Percentiles rank a stretch among this genome's conserved stretches.
phyloP scores from a whole-genome alignment of 23 tunicate genomes.

The Halocynthia roretzi region DNA sequence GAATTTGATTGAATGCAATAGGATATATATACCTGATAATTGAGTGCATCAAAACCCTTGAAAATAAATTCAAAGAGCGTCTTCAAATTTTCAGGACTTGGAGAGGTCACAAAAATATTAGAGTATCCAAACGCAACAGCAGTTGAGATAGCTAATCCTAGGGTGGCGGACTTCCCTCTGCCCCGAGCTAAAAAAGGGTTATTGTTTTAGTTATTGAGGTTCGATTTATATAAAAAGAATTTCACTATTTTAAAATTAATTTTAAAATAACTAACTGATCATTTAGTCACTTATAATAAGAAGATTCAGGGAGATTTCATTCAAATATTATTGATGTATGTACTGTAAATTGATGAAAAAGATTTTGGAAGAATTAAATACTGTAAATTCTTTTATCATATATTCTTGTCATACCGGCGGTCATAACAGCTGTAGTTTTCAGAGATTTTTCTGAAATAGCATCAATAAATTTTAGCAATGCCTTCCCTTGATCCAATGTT shows the following conservation, averaged over 20 bases:
- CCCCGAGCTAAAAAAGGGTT: slow-evolving; percentile 59
- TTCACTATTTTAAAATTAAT: too few relatives aligned
- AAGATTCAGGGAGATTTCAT: not conserved
- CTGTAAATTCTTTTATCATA: too few relatives aligned
- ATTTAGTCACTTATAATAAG: too few relatives aligned
- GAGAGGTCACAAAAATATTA: slow-evolving; percentile 90
- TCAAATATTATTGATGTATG: not conserved
- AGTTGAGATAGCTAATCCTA: slow-evolving; percentile 77
- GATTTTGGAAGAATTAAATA: not conserved
- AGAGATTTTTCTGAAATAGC: slow-evolving; percentile 74
- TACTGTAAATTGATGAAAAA: not conserved
- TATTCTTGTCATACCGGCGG: slow-evolving; percentile 49
- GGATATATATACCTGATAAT: slow-evolving; percentile 57
- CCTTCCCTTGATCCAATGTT: slow-evolving; percentile 88
- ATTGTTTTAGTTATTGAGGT: too few relatives aligned
- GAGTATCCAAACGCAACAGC: slow-evolving; percentile 92
- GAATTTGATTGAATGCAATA: not conserved
- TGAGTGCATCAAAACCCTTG: slow-evolving; percentile 92
- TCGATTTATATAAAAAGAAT: too few relatives aligned
- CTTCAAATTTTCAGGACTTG: slow-evolving; percentile 82
- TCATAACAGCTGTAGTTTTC: slow-evolving; percentile 72
- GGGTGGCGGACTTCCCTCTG: slow-evolving; percentile 86
- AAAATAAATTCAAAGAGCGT: slow-evolving; percentile 88
- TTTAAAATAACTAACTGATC: too few relatives aligned
- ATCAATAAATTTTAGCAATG: slow-evolving; percentile 76